These are phyloP conservation scores for Nebria ingens DNA, from an alignment of 1,140 invertebrate genomes.

Conservation along the genomic window DNA sequence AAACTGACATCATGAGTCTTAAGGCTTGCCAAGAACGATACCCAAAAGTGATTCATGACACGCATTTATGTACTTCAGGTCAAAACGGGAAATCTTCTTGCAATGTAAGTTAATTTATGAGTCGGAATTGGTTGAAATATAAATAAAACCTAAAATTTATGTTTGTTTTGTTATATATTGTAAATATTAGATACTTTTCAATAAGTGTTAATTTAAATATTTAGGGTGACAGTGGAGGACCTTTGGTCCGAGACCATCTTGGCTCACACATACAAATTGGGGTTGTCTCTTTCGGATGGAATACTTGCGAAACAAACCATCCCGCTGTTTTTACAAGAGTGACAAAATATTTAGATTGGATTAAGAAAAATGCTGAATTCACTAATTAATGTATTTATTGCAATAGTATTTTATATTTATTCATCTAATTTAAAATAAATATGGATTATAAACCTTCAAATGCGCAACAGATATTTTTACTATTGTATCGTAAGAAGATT, in stretches of 20 bases:
- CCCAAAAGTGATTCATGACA: not conserved
- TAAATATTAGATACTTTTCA: not conserved
- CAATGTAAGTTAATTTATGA: not conserved
- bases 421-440: too few species aligned
- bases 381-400: not conserved
- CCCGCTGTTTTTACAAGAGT: not conserved
- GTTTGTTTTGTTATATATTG: not conserved
- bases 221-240: not conserved
- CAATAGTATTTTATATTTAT: too few species aligned
- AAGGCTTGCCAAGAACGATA: not conserved
- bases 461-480: too few species aligned
- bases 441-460: too few species aligned
- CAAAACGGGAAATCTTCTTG: not conserved
- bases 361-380: not conserved
- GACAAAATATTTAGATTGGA: not conserved
- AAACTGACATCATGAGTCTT: not conserved
- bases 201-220: too few species aligned
- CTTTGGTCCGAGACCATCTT: not conserved
- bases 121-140: too few species aligned
- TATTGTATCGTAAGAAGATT: too few species aligned
- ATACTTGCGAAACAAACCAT: not conserved
- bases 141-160: too few species aligned
- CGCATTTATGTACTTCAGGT: not conserved
- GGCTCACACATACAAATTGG: not conserved
- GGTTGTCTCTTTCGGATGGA: not conserved